Conservation (phyloP, 2,113 vertebrate species). For the Ictidomys tridecemlineatus region DNA sequence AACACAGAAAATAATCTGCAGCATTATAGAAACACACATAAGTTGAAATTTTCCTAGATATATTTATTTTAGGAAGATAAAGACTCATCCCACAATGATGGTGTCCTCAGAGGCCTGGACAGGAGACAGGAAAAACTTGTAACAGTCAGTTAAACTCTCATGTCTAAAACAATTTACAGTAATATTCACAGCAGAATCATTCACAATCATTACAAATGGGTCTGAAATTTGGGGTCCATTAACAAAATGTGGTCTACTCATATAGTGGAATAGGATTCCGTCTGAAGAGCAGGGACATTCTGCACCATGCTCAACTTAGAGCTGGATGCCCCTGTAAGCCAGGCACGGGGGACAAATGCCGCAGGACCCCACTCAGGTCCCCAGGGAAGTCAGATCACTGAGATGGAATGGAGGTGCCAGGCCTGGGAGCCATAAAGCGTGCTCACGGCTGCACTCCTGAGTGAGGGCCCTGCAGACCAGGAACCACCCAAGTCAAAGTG, state of each 20-base stretch:
- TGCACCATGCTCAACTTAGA: accelerated
- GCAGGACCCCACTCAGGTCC: accelerated
- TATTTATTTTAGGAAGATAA: not conserved
- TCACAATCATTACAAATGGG: not conserved
- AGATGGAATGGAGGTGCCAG: too few species aligned
- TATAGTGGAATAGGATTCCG: accelerated
- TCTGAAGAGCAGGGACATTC: not conserved
- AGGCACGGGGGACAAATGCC: not conserved
- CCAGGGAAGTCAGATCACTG: accelerated
- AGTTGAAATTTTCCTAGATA: not conserved
- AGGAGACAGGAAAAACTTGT: not conserved
- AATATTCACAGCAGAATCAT: not conserved
- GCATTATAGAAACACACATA: accelerated
- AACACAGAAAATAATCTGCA: not conserved
- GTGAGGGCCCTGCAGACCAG: accelerated
- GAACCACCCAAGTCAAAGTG: not conserved
- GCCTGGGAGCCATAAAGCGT: not conserved
- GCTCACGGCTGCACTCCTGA: accelerated
- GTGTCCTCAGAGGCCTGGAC: accelerated
- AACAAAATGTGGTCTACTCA: not conserved
- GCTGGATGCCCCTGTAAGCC: accelerated
- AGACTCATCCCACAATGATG: not conserved
- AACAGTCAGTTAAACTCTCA: not conserved
- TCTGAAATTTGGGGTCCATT: accelerated
- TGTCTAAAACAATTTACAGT: not conserved